Evolutionary conservation across 2,888 invertebrate species (phyloP).

Genomic region (Ophion ventricosus): DNA sequence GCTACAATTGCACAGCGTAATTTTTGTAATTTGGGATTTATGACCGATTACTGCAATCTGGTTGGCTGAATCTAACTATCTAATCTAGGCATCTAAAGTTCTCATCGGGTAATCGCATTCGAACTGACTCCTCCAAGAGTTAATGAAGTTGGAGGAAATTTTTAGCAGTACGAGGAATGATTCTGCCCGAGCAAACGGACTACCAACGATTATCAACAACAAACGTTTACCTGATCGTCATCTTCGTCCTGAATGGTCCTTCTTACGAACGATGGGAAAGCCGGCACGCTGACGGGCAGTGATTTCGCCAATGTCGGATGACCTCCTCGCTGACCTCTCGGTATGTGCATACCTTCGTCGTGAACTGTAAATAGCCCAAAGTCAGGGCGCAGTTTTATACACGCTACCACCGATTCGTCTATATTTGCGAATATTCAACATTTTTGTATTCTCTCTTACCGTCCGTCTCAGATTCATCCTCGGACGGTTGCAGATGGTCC

Average conservation of each 20-base stretch:
- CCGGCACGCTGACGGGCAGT: slow-evolving; percentile 91
- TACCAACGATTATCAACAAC: not conserved
- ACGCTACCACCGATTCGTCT: not conserved
- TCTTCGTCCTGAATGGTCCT: slow-evolving; percentile 81
- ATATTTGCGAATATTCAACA: not conserved
- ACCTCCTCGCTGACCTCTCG: slow-evolving; percentile 82
- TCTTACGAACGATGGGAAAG: slow-evolving; percentile 83
- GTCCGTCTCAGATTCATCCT: slow-evolving; percentile 89
- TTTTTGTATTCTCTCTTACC: slow-evolving; percentile 84
- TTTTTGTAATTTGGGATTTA: too few relatives aligned
- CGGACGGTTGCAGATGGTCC: slow-evolving; percentile 72
- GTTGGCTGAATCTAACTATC: too few relatives aligned
- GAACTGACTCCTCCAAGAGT: too few relatives aligned
- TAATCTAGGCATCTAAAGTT: too few relatives aligned
- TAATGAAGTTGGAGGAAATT: not conserved
- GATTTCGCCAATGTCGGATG: slow-evolving; percentile 88
- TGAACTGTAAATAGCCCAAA: slow-evolving; percentile 82
- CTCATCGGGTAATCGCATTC: too few relatives aligned
- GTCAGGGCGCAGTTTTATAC: not conserved
- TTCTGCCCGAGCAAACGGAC: too few relatives aligned
- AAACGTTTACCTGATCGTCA: slow-evolving; percentile 85
- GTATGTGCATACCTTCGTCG: slow-evolving; percentile 86
- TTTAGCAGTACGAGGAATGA: too few relatives aligned
- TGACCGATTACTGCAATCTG: too few relatives aligned
- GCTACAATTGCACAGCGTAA: too few relatives aligned